Base-by-base conservation (phyloP, 2,113 vertebrate genomes). In the Grantiella picta region DNA sequence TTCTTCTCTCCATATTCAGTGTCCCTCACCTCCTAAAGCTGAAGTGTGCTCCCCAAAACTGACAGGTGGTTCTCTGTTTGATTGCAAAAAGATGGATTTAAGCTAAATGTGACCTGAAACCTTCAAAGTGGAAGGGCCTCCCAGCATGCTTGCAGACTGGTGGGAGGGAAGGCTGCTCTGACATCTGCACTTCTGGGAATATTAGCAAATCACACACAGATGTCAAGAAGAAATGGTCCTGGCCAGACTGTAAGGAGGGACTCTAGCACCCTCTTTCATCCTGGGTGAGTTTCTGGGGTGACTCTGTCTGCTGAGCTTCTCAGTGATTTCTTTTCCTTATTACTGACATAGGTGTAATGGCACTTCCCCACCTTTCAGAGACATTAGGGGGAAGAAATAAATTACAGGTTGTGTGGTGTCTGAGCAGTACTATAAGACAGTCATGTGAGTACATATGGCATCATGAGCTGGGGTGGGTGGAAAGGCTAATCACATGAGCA, bases 1-100 rank as follows among this genome's bases (percentile, higher is more conserved):
- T 96, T 94, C 82, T 82, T 40, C 28, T 83, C 60, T 83, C 71
- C 47, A n/a, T 77, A 80, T 73, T 90, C 72, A 78, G 31, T 79
- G 69, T 93, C 36, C 92, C 65, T 78, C 72, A 92, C 52, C 68
- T 94, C 60, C 90, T 81, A 78, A 90, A 93, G 75, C 42, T 5
- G 1, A 63, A 73, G 56, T 56, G 21, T 1, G 4, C 50, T 86
- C 57, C 92, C 76, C 65, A 42, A 92, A 95, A 91, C 92, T 93
- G 94, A 88, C 93, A 95, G 82, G 93, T 96, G 82, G 92, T 96
- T 82, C 92, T 82, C 85, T 82, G 57, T 94, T 95, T 90, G 85
- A 89, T 70, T 88, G 82, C 60, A 83, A 87, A 90, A 68, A 92
- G 85, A 93, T 81, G 72, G 80, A 94, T 94, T 94, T 92, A 93